Conservation (phyloP, 2,113 vertebrate species). For the Amazona guildingii region DNA sequence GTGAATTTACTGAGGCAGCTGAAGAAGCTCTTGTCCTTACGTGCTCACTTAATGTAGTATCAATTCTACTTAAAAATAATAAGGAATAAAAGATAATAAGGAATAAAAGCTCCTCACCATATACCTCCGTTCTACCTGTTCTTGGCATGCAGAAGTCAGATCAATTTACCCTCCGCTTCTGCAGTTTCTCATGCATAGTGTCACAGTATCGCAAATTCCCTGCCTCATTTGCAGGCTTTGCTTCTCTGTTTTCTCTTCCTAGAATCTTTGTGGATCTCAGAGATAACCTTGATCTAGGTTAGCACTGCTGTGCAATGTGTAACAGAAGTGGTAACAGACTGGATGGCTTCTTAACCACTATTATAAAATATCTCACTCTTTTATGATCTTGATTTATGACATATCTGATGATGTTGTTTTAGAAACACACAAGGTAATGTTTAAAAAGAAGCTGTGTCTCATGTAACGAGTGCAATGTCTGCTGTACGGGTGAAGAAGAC, state of each 20-base stretch:
- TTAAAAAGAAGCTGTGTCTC: not conserved
- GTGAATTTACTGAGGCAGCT: not conserved
- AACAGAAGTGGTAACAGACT: not conserved
- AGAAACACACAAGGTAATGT: not conserved
- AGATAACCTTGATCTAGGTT: not conserved
- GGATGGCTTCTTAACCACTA: not conserved
- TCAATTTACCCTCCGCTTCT: not conserved
- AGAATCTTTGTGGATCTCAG: not conserved
- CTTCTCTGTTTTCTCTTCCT: not conserved
- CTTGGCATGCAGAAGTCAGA: not conserved
- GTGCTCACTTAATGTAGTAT: not conserved
- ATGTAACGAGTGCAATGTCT: not conserved
- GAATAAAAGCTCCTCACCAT: not conserved
- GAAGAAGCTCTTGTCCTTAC: not conserved
- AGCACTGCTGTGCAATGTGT: rapidly evolving
- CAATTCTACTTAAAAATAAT: not conserved
- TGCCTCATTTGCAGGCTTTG: not conserved
- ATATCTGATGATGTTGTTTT: not conserved
- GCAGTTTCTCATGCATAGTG: not conserved
- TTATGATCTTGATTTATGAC: not conserved
- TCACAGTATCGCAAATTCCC: not conserved
- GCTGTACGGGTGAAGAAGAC: not conserved
- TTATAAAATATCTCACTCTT: not conserved
- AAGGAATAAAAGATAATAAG: not conserved
- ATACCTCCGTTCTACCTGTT: not conserved